Evolutionary conservation across 2,797 vertebrate genomes (phyloP), one percentile per base, ranked within the genome.

Genomic region (Pteronotus mesoamericanus): DNA sequence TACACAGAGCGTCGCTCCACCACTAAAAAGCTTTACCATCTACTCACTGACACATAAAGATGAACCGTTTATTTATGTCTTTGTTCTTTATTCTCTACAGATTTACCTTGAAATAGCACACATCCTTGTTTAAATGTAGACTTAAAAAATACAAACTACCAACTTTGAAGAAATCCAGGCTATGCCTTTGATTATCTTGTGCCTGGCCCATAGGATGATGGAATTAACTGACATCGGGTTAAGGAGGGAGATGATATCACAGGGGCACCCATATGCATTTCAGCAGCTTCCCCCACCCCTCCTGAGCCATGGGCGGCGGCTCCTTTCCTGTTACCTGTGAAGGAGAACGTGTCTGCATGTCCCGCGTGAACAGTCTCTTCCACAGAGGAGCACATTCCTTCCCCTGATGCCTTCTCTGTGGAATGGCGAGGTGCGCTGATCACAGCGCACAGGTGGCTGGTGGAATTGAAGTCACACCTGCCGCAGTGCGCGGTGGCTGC

Each of bases 331-430:
- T 96, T 99, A 99, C 99, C 99, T 98, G 98, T 99, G 89, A 98
- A 99, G 46, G 98, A 99, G 94, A 98, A 97, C 29, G 74, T 98
- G 77, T 98, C 98, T 91, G 98, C 97, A 46, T 90, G 97, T 92
- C 99, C 99, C 0, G 95, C 98, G 97, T 99, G 99, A 74, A 99
- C 94, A 0, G 97, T 97, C 93, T 99, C 99, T 94, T 99, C 99
- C 5, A 98, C 97, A 34, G 97, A 97, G 3, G 98, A 97, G 82
- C 99, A 99, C 9, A 98, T 46, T 72, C 68, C 97, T 92, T 97
- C 94, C 6, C 92, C 51, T 11, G 86, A 89, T 2, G 95, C 91
- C 22, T 53, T 96, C 64, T 92, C 94, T 42, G n/a, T 12, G 85
- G 95, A 89, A 53, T 26, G 84, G 55, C 39, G 94, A 75, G 96